Evolutionary conservation across 2,888 invertebrate genomes (phyloP).

Genomic region (Hemaris fuciformis): DNA sequence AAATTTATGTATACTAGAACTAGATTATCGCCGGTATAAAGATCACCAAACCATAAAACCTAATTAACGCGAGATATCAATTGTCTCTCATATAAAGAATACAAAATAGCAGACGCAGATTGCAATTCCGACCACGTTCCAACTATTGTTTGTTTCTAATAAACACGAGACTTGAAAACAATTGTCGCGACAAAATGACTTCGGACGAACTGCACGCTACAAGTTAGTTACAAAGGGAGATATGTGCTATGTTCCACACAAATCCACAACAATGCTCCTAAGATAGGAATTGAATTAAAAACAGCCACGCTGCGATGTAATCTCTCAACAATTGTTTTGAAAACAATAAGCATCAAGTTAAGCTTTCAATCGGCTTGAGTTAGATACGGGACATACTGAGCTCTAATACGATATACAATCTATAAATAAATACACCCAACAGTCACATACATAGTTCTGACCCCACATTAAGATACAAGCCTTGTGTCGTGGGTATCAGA

Average conservation of each 20-base stretch:
- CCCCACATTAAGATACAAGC: no score
- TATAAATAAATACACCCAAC: neutral
- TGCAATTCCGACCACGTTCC: neutral
- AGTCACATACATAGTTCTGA: no score
- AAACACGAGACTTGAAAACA: neutral
- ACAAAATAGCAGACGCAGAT: no score
- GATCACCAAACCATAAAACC: no score
- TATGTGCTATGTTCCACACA: neutral
- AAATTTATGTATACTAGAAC: no score
- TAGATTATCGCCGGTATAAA: no score
- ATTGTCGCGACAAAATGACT: neutral
- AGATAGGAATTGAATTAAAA: constrained; percentile 31
- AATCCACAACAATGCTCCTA: neutral
- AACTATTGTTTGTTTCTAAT: neutral
- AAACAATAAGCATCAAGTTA: constrained; percentile 44
- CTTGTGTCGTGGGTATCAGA: no score
- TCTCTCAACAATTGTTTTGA: constrained; percentile 40
- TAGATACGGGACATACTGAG: constrained; percentile 25
- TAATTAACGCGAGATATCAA: no score
- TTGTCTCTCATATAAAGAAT: no score
- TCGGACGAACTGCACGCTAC: neutral
- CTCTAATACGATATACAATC: no score
- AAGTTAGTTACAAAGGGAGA: neutral
- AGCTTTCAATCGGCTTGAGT: constrained; percentile 43
- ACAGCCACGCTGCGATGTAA: constrained; percentile 34